These are phyloP conservation scores for Trachemys scripta DNA, from an alignment of 2,113 vertebrate genomes.

Conservation along the genomic window DNA sequence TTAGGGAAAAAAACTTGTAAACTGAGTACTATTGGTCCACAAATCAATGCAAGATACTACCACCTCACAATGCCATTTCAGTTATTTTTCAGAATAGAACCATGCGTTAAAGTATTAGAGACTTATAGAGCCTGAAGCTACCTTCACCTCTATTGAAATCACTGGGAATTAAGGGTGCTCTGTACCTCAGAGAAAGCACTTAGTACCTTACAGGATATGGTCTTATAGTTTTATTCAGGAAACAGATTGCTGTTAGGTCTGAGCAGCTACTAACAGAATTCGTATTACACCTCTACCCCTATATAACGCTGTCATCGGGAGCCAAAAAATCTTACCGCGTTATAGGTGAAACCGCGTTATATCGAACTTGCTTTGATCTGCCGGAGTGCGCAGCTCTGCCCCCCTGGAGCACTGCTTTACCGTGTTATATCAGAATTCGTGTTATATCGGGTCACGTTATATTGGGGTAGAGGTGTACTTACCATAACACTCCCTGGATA, in stretches of 20 bases:
- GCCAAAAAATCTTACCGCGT: too few relatives aligned
- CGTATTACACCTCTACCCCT: neutral
- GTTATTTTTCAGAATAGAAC: neutral
- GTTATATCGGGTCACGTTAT: too few relatives aligned
- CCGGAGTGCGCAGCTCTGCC: too few relatives aligned
- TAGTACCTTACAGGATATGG: neutral
- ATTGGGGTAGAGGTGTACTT: neutral
- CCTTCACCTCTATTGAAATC: neutral
- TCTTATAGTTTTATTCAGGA: neutral
- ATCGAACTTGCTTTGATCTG: too few relatives aligned
- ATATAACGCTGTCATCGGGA: too few relatives aligned
- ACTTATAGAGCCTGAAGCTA: neutral
- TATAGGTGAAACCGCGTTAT: too few relatives aligned
- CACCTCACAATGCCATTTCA: neutral
- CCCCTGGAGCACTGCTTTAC: too few relatives aligned
- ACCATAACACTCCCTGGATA: neutral
- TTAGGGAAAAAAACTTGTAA: neutral
- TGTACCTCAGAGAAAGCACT: neutral
- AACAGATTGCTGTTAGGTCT: neutral
- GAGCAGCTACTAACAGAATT: neutral
- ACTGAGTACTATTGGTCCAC: neutral
- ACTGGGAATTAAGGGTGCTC: neutral
- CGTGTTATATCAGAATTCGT: too few relatives aligned
- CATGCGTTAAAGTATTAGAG: rapidly evolving
- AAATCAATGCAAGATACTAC: neutral